These are phyloP conservation scores for Xestia ashworthii DNA, from an alignment of 2,888 invertebrate genomes.

Conservation along the genomic window DNA sequence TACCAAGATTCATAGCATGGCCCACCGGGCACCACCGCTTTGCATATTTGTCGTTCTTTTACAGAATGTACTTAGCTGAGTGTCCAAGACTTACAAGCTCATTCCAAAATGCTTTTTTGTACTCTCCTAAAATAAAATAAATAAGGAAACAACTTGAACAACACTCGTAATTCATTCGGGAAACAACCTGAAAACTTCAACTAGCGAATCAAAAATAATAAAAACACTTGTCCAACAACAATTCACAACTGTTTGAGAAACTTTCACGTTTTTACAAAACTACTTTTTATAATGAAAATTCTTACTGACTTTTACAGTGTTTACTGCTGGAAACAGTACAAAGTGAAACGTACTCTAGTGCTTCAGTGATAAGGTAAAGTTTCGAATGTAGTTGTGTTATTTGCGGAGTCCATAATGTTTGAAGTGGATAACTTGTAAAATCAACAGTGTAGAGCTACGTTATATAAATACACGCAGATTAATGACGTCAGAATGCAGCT, in stretches of 20 bases:
- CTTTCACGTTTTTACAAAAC: slow-evolving; percentile 49
- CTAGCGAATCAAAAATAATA: slow-evolving; percentile 35
- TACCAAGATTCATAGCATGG: too few relatives aligned
- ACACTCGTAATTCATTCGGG: slow-evolving; percentile 36
- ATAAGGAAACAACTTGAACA: neutral
- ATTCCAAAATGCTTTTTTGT: neutral
- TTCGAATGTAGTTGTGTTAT: neutral
- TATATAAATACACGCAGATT: slow-evolving; percentile 50
- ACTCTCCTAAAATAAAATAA: neutral
- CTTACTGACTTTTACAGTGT: slow-evolving; percentile 31
- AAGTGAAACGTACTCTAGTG: neutral
- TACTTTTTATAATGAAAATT: slow-evolving; percentile 61
- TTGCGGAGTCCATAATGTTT: slow-evolving; percentile 33
- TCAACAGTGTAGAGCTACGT: slow-evolving; percentile 47
- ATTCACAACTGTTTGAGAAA: slow-evolving; percentile 43
- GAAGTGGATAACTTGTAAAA: slow-evolving; percentile 50
- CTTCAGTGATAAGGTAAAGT: accelerated
- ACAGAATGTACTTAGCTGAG: too few relatives aligned
- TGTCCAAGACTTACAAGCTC: too few relatives aligned
- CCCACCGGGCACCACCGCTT: too few relatives aligned
- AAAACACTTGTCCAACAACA: slow-evolving; percentile 48
- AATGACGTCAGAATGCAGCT: slow-evolving; percentile 45
- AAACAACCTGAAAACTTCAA: slow-evolving; percentile 30
- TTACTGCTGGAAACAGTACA: neutral
- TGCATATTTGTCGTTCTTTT: too few relatives aligned